A percentile compares a stretch with the other conserved stretches of the same genome.
phyloP scores from a whole-genome alignment of 2,797 vertebrate genomes.

The Clarias laeviceps region DNA sequence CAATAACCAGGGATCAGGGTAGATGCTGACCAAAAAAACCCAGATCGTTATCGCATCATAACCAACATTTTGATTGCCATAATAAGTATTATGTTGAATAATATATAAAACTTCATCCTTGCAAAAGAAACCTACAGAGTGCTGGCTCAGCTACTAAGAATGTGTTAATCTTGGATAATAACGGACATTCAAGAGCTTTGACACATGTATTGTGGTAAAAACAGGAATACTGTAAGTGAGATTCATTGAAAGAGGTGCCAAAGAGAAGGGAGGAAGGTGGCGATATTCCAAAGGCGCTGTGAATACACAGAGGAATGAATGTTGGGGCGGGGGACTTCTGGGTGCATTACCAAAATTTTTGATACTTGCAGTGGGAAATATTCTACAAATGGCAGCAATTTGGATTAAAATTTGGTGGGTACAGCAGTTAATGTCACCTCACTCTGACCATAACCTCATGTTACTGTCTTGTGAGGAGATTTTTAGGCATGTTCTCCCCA shows the following conservation, averaged over 20 bases:
- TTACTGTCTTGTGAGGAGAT: not conserved
- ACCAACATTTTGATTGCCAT: not conserved
- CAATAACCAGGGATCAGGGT: not conserved
- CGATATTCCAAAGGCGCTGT: not conserved
- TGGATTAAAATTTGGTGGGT: not conserved
- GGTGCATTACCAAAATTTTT: not conserved
- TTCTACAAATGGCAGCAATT: not conserved
- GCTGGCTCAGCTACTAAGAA: not conserved
- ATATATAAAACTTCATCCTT: not conserved
- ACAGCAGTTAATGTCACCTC: no score
- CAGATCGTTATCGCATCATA: not conserved
- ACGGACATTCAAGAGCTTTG: not conserved
- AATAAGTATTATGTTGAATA: not conserved
- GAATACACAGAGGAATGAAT: not conserved
- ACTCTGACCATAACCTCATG: not conserved
- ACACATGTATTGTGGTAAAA: not conserved
- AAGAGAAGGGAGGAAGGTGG: not conserved
- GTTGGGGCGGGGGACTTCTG: not conserved
- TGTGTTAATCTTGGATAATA: not conserved
- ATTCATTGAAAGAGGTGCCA: no score
- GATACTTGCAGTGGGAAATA: not conserved
- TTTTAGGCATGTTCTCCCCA: not conserved
- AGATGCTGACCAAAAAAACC: not conserved
- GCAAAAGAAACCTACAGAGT: not conserved
- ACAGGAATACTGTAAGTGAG: not conserved